phyloP scores from a whole-genome alignment of 1,140 invertebrate genomes.

The Drosophila gunungcola region DNA sequence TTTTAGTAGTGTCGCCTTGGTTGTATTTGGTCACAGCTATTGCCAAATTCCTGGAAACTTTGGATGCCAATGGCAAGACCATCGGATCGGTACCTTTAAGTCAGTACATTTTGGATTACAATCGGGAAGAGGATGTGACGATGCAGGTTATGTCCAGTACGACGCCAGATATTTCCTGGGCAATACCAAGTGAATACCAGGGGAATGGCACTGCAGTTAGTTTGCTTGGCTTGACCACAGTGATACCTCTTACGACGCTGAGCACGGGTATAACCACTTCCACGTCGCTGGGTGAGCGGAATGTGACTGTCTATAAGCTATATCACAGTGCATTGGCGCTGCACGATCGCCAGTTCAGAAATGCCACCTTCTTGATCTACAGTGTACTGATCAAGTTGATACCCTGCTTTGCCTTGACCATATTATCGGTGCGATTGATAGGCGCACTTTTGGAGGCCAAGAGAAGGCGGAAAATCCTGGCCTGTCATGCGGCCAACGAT shows the following conservation, averaged over 20 bases:
- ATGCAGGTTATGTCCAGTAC: conserved; percentile 73
- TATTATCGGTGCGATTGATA: conserved; percentile 92
- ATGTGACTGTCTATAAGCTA: conserved; percentile 74
- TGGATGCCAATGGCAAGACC: conserved; percentile 85
- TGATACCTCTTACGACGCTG: conserved; percentile 32
- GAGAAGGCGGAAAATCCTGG: conserved; percentile 89
- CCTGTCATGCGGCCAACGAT: conserved; percentile 85
- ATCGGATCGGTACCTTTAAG: conserved; percentile 64
- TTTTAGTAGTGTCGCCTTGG: conserved; percentile 92
- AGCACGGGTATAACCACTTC: neutral
- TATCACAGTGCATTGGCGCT: conserved; percentile 69
- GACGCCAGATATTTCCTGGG: conserved; percentile 57
- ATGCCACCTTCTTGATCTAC: conserved; percentile 93
- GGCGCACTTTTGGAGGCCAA: conserved; percentile 91
- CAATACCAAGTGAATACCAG: neutral
- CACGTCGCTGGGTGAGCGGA: conserved; percentile 33
- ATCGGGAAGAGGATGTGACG: conserved; percentile 51
- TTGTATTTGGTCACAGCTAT: conserved; percentile 91
- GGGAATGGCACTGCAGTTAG: conserved; percentile 32
- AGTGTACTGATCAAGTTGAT: conserved; percentile 94
- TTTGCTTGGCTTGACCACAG: conserved; percentile 22
- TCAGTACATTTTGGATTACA: conserved; percentile 73
- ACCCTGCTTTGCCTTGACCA: conserved; percentile 92
- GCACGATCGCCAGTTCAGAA: conserved; percentile 74
- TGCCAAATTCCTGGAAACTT: conserved; percentile 77